Percentiles rank a stretch among this genome's conserved stretches.
Evolutionary conservation across 2,113 vertebrate species (phyloP).

Genomic region (Lates calcarifer): DNA sequence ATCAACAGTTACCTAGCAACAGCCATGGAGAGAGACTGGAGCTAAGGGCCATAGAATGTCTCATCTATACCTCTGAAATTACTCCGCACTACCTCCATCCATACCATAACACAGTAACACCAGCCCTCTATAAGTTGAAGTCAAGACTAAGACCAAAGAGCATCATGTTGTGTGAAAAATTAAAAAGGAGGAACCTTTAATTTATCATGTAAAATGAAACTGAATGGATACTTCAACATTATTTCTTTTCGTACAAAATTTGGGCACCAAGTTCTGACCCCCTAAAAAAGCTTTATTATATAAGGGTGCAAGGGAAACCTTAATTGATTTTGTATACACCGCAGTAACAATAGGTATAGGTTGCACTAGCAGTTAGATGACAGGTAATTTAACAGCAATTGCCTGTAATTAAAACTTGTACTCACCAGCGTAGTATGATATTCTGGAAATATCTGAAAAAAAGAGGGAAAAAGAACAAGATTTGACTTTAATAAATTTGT

Average conservation of each 20-base stretch:
- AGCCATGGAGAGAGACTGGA: constrained; percentile 19
- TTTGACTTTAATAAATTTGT: constrained; percentile 17
- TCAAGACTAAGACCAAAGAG: neutral
- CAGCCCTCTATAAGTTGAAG: neutral
- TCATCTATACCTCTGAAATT: constrained; percentile 34
- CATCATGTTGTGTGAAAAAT: neutral
- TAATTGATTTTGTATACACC: neutral
- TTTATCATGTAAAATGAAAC: neutral
- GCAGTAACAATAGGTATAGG: neutral
- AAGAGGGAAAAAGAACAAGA: constrained; percentile 21
- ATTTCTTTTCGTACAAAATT: neutral
- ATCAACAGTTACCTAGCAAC: constrained; percentile 69
- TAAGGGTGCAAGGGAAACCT: neutral
- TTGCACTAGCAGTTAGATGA: neutral
- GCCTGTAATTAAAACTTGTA: constrained; percentile 10
- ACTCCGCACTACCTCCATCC: constrained; percentile 1
- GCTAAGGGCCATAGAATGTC: constrained; percentile 17
- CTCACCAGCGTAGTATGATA: constrained; percentile 90
- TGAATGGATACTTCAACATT: neutral
- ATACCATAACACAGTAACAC: neutral
- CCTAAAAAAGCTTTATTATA: neutral
- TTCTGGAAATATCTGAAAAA: constrained; percentile 90
- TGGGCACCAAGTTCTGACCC: neutral
- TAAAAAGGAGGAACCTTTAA: neutral
- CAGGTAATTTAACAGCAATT: neutral